Base-by-base conservation (phyloP, 2,797 vertebrate species). In the Avahi laniger region DNA sequence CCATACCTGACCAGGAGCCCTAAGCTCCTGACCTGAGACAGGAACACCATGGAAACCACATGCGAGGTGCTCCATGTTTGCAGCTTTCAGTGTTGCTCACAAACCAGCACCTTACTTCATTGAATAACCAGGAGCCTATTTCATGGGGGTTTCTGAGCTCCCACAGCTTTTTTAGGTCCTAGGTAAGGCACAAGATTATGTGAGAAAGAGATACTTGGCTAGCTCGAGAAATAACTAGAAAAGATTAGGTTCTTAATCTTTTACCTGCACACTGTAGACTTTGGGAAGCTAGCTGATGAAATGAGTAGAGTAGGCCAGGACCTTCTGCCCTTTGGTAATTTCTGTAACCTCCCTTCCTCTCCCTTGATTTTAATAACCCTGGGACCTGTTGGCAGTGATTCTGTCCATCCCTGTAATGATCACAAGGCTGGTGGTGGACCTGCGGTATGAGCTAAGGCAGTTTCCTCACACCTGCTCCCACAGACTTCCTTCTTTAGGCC, bases 281-380 rank as follows among this genome's bases (percentile, higher is more conserved):
- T 80, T 54, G 73, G 83, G 52, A 92, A 94, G 50, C 63, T 65
- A 52, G 20, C 9, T 81, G 67, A 63, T 80, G n/a, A 72, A 85
- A 73, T 33, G 41, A 93, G 38, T 65, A 63, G 43, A 81, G 61
- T 78, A 89, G 88, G 22, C 52, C 41, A 33, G 12, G 12, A 57
- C 61, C 61, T 67, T 86, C n/a, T 84, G 35, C 50, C 28, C 46
- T 96, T 85, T 72, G 54, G 18, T 95, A 70, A 92, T 94, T 78
- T 84, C 50, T 86, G 8, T 85, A 82, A 59, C 22, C 67, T 79
- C 54, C 28, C 11, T 90, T 70, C 50, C 30, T 79, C 28, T 86
- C 35, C 48, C 30, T 82, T 18, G 50, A n/a, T 86, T 91, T 91
- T 89, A 90, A 50, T 93, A 90, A 78, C 35, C 20, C 38, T 20